These are phyloP conservation scores for Athalia circularis DNA, from an alignment of 2,888 invertebrate genomes.

Conservation along the genomic window DNA sequence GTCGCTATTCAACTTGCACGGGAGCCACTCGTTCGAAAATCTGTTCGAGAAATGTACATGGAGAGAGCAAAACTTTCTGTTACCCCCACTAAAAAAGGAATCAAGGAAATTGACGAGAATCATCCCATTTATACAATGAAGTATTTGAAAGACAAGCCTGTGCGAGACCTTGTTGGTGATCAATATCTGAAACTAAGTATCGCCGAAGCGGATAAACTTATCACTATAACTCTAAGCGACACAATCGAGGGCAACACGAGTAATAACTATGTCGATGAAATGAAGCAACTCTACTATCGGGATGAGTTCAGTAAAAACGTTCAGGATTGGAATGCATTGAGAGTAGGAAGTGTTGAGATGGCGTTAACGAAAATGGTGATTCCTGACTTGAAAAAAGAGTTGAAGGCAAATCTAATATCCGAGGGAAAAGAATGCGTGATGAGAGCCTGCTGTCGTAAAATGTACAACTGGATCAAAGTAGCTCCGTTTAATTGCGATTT, in stretches of 20 bases:
- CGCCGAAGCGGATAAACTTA: conserved; percentile 88
- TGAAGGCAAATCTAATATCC: conserved; percentile 85
- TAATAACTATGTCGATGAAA: conserved; percentile 89
- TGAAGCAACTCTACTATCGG: conserved; percentile 88
- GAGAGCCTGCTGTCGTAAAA: conserved; percentile 88
- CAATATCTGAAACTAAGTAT: conserved; percentile 90
- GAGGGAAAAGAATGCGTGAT: conserved; percentile 93
- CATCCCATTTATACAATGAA: conserved; percentile 92
- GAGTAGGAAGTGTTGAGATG: conserved; percentile 91
- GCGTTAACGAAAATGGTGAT: conserved; percentile 92
- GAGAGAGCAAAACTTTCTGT: conserved; percentile 91
- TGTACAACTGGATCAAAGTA: conserved; percentile 94
- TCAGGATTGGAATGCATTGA: conserved; percentile 95
- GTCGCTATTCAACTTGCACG: conserved; percentile 95
- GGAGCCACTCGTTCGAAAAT: conserved; percentile 91
- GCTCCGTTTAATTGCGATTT: conserved; percentile 87
- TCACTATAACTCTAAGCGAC: conserved; percentile 85
- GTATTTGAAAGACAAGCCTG: conserved; percentile 94
- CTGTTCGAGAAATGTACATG: conserved; percentile 89
- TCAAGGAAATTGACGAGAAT: conserved; percentile 96
- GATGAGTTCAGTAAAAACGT: conserved; percentile 97
- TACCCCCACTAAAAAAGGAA: conserved; percentile 91
- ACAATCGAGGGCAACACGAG: conserved; percentile 87
- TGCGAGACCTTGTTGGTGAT: conserved; percentile 90
- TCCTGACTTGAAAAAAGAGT: conserved; percentile 91